Percentiles rank a stretch among this genome's conserved stretches.
phyloP scores from a whole-genome alignment of 2,797 vertebrate species.

The Apodemus agrarius region DNA sequence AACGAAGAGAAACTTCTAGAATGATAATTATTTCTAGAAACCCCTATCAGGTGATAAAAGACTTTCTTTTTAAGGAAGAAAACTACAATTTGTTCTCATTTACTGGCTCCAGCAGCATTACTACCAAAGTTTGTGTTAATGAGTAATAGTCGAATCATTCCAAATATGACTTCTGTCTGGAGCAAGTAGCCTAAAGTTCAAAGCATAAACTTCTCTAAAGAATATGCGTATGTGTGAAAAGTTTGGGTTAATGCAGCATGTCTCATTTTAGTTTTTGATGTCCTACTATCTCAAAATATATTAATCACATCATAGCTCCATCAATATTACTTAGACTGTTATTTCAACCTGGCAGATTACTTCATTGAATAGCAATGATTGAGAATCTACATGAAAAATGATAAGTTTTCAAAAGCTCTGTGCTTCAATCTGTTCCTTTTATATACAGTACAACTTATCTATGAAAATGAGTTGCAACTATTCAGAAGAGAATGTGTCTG shows the following conservation, averaged over 20 bases:
- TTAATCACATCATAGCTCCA: conserved; percentile 63
- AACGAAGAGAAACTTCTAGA: background rate
- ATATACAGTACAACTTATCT: conserved; percentile 49
- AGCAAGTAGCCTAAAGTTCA: background rate
- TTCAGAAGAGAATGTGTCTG: background rate
- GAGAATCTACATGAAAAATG: conserved; percentile 69
- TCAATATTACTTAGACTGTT: conserved; percentile 45
- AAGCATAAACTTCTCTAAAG: conserved; percentile 43
- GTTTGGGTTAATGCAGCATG: background rate
- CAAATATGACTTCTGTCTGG: background rate
- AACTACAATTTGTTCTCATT: conserved; percentile 58
- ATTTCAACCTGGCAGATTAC: conserved; percentile 64
- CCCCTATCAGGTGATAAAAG: conserved; percentile 10
- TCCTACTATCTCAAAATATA: conserved; percentile 40
- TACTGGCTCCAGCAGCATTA: conserved; percentile 22
- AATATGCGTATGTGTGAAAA: background rate
- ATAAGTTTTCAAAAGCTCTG: conserved; percentile 8
- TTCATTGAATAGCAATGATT: conserved; percentile 44
- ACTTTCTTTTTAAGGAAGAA: conserved; percentile 37
- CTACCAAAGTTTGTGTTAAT: background rate
- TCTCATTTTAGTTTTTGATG: conserved; percentile 38
- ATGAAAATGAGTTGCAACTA: conserved; percentile 54
- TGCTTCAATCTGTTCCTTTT: conserved; percentile 46
- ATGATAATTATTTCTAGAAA: conserved; percentile 29
- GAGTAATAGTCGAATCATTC: background rate